Base-by-base conservation (phyloP, 1,140 invertebrate species). In the Tenebrio molitor region DNA sequence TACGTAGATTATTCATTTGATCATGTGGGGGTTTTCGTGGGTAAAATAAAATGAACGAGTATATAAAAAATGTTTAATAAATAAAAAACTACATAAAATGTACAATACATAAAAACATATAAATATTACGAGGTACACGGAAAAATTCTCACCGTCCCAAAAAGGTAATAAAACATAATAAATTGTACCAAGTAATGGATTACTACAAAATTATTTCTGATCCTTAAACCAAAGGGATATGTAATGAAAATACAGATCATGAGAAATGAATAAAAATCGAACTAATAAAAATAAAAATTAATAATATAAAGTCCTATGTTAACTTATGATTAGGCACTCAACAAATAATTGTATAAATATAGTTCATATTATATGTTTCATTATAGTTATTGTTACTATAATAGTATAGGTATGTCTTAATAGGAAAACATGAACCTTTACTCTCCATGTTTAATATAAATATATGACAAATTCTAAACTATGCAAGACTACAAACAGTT, bases 251-350 rank as follows among this genome's bases (percentile, higher is more conserved):
- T 34, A 42, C 62, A 44, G 44, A 67, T 58, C 19, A 53, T 23
- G 42, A 67, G 34, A 50, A 58, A 36, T 58, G 39, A 68, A 53
- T 53, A 72, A 44, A 39, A 36, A 71, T 67, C 23, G 39, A 69
- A 73, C 36, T 63, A 63, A 19, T 64, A 46, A 58, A 62, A 68
- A 69, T 44, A 62, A 73, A 58, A 68, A 46, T 41, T 17, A 73
- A 69, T 71, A 63, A 39, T 39, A 25, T 58, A 29, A 50, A 50
- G 21, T 58, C 50, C 50, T 77, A 69, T 76, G 66, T 77, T 72
- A 76, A 76, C 78, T 76, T 79, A 79, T 74, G 62, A 74, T 72
- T 78, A 81, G 79, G 79, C 80, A 81, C 80, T 81, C 79, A 81
- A 80, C 79, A 76, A 80, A 80, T 78, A 79, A 79, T 73, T 76